Base-by-base conservation (phyloP, 1,140 invertebrate species). In the Drosophila ananassae region DNA sequence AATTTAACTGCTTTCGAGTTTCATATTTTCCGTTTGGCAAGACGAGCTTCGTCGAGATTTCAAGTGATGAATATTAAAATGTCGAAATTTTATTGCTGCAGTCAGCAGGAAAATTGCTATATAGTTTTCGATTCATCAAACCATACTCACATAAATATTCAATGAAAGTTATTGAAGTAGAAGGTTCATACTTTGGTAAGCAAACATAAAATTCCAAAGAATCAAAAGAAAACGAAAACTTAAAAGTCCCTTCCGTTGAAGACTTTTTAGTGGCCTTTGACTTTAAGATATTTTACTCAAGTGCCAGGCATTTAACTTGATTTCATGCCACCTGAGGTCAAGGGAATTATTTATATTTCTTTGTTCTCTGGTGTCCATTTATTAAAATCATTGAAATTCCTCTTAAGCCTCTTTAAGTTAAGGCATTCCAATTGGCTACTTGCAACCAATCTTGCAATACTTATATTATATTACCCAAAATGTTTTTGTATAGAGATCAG, bases 1-100 rank as follows among this genome's bases (percentile, higher is more conserved):
- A 21, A 58, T 51, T 47, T 34, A 5, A 6, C n/a, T 28, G 46
- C 55, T 22, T 50, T 52, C 22, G 25, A 68, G 53, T 56, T 37
- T 67, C 64, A 39, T 44, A 64, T 84, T 77, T 79, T 67, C 55
- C 52, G 80, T 66, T 66, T 69, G 68, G 32, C 30, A 52, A 55
- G 47, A 47, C n/a, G 50, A 53, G 10, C 39, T 58, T 54, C 53
- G 59, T 32, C 41, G 61, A 50, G 48, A 68, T 30, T 57, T 37
- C 73, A 59, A 32, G 37, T 53, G 53, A 74, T 66, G 54, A 62
- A 72, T 77, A 66, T 50, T 47, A 61, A 39, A 67, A 41, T 53
- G 47, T n/a, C 37, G 55, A 25, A 56, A 25, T 12, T 44, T 52
- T 59, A 28, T 56, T 52, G 46, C 50, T 62, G 30, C 21, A 41